These are phyloP conservation scores for Thalassarche chlororhynchos DNA, from an alignment of 2,113 vertebrate species.

Conservation along the genomic window DNA sequence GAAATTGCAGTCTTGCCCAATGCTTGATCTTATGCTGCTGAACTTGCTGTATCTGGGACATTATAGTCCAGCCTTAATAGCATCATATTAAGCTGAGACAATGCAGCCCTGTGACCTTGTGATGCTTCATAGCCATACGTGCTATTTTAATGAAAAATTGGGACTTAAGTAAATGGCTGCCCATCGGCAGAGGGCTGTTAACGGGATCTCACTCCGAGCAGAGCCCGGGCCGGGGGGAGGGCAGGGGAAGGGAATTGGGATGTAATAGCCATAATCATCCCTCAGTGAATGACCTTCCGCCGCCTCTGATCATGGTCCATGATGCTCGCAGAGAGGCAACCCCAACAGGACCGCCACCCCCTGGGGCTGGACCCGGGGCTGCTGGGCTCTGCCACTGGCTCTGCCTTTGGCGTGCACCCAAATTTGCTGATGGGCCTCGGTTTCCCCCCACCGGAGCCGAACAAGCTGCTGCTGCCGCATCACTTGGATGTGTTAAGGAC, in stretches of 20 bases:
- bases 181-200: conserved; percentile 1
- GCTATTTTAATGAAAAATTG: conserved; percentile 71
- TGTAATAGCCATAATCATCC: conserved; percentile 6
- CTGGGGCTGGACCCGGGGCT: accelerated
- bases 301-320: neutral
- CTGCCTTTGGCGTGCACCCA: accelerated
- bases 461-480: neutral
- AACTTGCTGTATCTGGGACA: conserved; percentile 13
- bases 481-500: accelerated
- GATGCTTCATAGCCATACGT: neutral
- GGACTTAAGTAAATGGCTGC: conserved; percentile 38
- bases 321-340: neutral
- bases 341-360: neutral
- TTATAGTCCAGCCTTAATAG: conserved; percentile 62
- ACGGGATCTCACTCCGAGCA: neutral
- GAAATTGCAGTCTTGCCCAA: conserved; percentile 73
- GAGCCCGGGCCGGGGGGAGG: neutral
- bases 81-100: conserved; percentile 62
- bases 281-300: neutral
- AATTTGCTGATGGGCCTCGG: neutral
- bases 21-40: conserved; percentile 62
- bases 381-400: neutral
- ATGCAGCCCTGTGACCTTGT: conserved; percentile 70
- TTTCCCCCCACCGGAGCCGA: accelerated
- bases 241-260: neutral